Evolutionary conservation across 2,797 vertebrate species (phyloP).

Genomic region (Sylvilagus floridanus): DNA sequence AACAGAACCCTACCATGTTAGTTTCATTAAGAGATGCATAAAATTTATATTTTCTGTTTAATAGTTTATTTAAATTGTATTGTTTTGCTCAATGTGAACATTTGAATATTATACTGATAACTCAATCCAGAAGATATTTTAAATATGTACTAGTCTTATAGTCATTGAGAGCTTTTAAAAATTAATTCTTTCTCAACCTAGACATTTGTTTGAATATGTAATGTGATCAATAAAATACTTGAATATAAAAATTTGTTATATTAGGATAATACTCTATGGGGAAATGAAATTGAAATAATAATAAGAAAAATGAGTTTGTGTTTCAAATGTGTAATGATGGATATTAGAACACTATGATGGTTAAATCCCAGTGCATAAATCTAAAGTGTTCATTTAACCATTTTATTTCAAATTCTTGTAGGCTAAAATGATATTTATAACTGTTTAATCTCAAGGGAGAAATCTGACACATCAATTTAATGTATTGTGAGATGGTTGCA

Average conservation of each 20-base stretch:
- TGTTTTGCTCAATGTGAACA: conserved; percentile 36
- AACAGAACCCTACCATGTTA: background rate
- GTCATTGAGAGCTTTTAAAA: conserved; percentile 29
- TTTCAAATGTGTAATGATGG: conserved; percentile 51
- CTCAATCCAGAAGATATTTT: conserved; percentile 40
- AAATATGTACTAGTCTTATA: background rate
- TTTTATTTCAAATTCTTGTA: conserved; percentile 49
- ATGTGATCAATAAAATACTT: background rate
- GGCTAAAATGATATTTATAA: conserved; percentile 9
- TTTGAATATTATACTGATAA: conserved; percentile 37
- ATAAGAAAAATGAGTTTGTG: background rate
- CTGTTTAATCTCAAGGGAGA: background rate
- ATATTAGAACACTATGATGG: background rate
- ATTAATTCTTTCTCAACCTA: background rate
- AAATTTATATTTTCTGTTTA: conserved; percentile 1
- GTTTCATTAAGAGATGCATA: background rate
- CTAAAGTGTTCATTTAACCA: background rate
- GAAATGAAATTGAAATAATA: conserved; percentile 20
- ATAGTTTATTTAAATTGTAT: conserved; percentile 53
- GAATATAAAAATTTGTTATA: background rate
- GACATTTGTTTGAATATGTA: conserved; percentile 22
- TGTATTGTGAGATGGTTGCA: background rate
- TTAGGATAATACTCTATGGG: conserved; percentile 5
- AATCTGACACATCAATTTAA: background rate
- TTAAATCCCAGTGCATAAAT: background rate